Base-by-base conservation (phyloP, 1,140 invertebrate species). In the Semibalanus balanoides region DNA sequence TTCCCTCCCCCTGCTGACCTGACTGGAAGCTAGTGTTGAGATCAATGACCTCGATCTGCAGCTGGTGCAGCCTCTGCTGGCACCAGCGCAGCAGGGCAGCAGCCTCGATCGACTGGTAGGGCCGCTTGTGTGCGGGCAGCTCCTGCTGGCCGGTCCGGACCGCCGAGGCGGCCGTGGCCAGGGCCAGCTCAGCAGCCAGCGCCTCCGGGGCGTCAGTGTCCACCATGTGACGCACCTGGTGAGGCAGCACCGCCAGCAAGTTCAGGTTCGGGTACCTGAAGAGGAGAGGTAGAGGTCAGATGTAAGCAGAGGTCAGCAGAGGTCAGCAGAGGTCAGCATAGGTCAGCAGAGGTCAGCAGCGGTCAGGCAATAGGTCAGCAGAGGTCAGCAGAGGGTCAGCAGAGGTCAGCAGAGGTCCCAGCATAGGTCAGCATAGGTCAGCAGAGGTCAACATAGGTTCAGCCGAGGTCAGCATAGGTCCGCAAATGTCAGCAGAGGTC, bases 171-270 rank as follows among this genome's bases (percentile, higher is more conserved):
- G 76, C 75, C 74, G 43, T 28, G 31, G 70, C 71, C 72, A 31
- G 74, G 30, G 74, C 77, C 70, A 30, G 74, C 73, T 75, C 74
- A 11, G 64, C 70, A 30, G 79, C 74, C 81, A 89, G 82, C 76
- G 85, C 84, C 22, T 84, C 82, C 27, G 85, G 85, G 81, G 89
- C 86, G 81, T 90, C 89, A 19, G 89, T 88, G 78, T 88, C 86
- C 74, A 87, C 84, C 22, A 89, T 82, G 81, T 85, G 85, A 79
- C 85, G 84, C 17, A 90, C 85, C 81, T 94, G 92, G 78, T 88
- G 86, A 0, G 91, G 88, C 40, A 88, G 85, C 17, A 91, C 86
- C 76, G 84, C 85, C 71, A 85, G 84, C 22, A 87, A 51, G 80
- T 87, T 88, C 75, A 88, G 79, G 80, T 87, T 88, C 0, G 86